Percentiles rank a stretch among this genome's conserved stretches.
Conservation (phyloP, 2,888 invertebrate species). For the Andrena bicolor region DNA sequence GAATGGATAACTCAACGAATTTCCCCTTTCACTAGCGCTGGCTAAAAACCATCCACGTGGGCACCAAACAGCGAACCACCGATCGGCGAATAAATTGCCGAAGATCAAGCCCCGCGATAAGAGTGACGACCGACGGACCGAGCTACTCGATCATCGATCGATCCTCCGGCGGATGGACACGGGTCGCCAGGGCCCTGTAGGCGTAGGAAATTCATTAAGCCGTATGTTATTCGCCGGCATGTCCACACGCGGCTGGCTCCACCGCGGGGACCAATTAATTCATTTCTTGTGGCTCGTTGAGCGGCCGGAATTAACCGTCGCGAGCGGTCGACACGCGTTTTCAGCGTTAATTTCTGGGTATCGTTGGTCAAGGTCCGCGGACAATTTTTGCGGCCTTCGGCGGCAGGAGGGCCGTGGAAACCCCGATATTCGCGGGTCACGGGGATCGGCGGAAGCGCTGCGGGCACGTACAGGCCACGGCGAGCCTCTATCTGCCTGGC, state of each 20-base stretch:
- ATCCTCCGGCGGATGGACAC: constrained; percentile 38
- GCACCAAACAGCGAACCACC: constrained; percentile 52
- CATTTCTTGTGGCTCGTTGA: constrained; percentile 45
- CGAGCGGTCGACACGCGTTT: too few species aligned
- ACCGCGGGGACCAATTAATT: constrained; percentile 60
- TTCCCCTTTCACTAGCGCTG: constrained; percentile 69
- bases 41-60: constrained; percentile 12
- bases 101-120: constrained; percentile 13
- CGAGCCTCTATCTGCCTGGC: constrained; percentile 56
- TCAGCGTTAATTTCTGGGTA: constrained; percentile 4
- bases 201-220: constrained; percentile 66
- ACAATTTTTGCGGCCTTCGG: constrained; percentile 26
- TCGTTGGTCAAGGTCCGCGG: constrained; percentile 1
- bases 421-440: constrained; percentile 40
- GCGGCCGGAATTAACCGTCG: neutral
- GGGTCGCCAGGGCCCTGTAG: constrained; percentile 49
- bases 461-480: constrained; percentile 58
- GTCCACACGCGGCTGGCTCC: constrained; percentile 44
- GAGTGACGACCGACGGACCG: constrained; percentile 22
- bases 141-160: constrained; percentile 47
- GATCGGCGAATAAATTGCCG: constrained; percentile 28
- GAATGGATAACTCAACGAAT: constrained; percentile 55
- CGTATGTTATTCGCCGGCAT: constrained; percentile 54
- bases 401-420: constrained; percentile 25
- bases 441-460: constrained; percentile 53